A percentile compares a stretch with the other conserved stretches of the same genome.
These are phyloP conservation scores for Galemys pyrenaicus DNA, from an alignment of 2,113 vertebrate genomes.

Conservation along the genomic window DNA sequence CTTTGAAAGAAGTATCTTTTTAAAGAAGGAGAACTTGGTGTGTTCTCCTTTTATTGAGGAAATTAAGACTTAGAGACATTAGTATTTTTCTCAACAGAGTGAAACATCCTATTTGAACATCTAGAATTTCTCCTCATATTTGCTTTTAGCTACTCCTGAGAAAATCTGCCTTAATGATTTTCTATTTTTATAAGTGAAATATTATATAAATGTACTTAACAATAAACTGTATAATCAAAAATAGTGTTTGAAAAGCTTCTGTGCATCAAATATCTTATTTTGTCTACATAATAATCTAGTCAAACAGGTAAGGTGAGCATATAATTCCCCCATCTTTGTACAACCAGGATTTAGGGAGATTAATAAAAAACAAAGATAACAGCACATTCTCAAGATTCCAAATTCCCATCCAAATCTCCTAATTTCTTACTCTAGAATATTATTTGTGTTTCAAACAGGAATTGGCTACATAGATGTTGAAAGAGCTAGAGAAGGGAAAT, in stretches of 20 bases:
- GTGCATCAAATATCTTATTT: neutral
- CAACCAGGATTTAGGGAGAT: neutral
- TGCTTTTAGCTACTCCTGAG: too few species aligned
- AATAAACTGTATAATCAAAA: neutral
- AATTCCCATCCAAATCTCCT: neutral
- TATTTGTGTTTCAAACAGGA: neutral
- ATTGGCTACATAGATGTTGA: neutral
- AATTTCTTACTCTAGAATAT: neutral
- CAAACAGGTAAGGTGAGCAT: neutral
- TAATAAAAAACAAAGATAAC: neutral
- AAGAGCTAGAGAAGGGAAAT: conserved; percentile 21
- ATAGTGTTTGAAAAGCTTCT: neutral
- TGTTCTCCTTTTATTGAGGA: neutral
- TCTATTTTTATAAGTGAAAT: neutral
- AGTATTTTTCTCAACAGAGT: too few species aligned
- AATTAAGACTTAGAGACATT: neutral
- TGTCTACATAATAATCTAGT: neutral
- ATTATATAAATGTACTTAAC: neutral
- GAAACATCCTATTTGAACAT: too few species aligned
- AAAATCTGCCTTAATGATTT: neutral
- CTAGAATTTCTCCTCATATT: too few species aligned
- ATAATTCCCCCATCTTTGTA: neutral
- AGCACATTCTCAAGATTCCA: neutral
- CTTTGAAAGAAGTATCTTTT: neutral
- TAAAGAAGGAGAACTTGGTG: neutral